Percentiles rank a stretch among this genome's conserved stretches.
Conservation (phyloP, 2,888 invertebrate species). For the Orthosia incerta region DNA sequence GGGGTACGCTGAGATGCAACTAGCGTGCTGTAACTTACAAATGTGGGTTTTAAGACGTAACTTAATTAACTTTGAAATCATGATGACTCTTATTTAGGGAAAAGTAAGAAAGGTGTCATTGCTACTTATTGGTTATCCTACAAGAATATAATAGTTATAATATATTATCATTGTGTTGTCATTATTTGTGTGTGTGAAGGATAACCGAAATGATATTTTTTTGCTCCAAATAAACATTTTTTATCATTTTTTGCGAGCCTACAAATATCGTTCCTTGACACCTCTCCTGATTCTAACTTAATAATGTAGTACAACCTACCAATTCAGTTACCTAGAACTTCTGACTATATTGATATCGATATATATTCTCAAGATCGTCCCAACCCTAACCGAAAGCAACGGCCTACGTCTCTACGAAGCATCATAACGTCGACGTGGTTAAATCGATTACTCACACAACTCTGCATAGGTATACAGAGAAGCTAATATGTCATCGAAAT, state of each 20-base stretch:
- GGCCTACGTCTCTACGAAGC: slow-evolving; percentile 4
- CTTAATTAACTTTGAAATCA: background rate
- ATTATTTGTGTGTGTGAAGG: too few species aligned
- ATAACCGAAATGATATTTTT: too few species aligned
- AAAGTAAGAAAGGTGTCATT: background rate
- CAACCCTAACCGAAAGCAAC: slow-evolving; percentile 22
- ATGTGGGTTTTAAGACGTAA: background rate
- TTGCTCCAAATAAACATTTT: too few species aligned
- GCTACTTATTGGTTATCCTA: background rate
- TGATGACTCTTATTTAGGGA: background rate
- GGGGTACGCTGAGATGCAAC: background rate
- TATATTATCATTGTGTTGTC: too few species aligned
- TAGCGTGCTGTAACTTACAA: background rate
- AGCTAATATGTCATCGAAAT: slow-evolving; percentile 42
- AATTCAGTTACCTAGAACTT: background rate
- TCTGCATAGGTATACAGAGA: slow-evolving; percentile 29
- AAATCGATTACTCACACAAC: slow-evolving; percentile 42
- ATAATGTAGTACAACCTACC: background rate
- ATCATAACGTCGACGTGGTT: slow-evolving; percentile 23
- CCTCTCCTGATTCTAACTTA: background rate
- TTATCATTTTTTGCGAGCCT: too few species aligned
- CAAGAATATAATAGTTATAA: too few species aligned
- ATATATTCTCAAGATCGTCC: slow-evolving; percentile 17
- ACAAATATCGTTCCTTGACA: too few species aligned
- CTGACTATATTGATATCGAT: slow-evolving; percentile 7